Base-by-base conservation (phyloP, 1,140 invertebrate genomes). In the Drosophila pectinifera region DNA sequence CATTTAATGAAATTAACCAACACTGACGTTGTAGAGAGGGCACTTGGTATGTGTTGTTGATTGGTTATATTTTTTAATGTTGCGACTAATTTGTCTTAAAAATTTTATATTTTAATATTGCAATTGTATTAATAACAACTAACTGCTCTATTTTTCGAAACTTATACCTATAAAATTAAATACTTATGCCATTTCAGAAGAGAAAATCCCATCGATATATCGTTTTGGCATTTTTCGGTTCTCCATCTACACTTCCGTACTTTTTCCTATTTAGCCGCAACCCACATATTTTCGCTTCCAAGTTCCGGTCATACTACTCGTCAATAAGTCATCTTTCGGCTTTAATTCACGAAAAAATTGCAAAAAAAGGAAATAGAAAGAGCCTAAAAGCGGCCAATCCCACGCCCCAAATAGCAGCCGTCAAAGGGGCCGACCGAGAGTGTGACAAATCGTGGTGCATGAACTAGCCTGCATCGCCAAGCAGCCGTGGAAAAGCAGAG, bases 321-420 rank as follows among this genome's bases (percentile, higher is more conserved):
- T 77, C 75, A 83, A 83, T 83, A 83, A 83, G 80, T 83, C 81
- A 84, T 84, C 77, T 84, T 84, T 85, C 80, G 83, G 82, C 82
- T 82, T 86, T 88, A 82, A 88, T 88, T 88, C 83, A 62, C 82
- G 82, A 86, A 86, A 85, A 82, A 80, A 75, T 75, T 86, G 68
- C 65, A 48, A 46, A 59, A 61, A 58, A 31, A 18, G 10, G 39
- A 43, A 72, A 22, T 34, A 22, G 14, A 53, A 34, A 53, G 36
- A 51, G 26, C 43, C 61, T 43, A 28, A 26, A 55, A 70, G 41
- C 31, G 41, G 63, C 41, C 45, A 18, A 26, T 36, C 18, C 13
- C 48, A 65, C 42, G 62, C 49, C 43, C 31, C 43, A 64, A 76
- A 68, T 63, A 41, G 73, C 55, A 63, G 49, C 62, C 41, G 58